Percentiles rank a stretch among this genome's conserved stretches.
These are phyloP conservation scores for Gymnothorax javanicus DNA, from an alignment of 2,797 vertebrate genomes.

Conservation along the genomic window DNA sequence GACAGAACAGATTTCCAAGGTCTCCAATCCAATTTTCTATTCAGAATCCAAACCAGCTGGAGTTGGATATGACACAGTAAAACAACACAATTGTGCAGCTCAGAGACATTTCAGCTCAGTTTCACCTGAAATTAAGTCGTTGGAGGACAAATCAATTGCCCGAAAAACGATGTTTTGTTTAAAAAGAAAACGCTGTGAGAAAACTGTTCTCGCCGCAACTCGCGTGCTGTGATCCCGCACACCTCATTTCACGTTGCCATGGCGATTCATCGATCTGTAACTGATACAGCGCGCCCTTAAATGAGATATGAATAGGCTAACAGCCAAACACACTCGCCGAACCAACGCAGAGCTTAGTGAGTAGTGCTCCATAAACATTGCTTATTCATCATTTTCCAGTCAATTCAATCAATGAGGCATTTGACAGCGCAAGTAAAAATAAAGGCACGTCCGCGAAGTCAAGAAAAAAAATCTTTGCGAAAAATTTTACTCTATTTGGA, in stretches of 20 bases:
- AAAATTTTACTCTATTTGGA: background rate
- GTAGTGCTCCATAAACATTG: conserved; percentile 22
- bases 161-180: background rate
- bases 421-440: background rate
- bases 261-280: conserved; percentile 34
- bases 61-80: background rate
- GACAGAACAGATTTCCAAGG: background rate
- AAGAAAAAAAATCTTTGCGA: background rate
- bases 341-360: conserved; percentile 27
- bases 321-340: conserved; percentile 11
- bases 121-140: background rate
- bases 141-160: background rate
- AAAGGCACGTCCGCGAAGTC: background rate
- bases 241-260: conserved; percentile 34
- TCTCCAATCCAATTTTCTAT: background rate
- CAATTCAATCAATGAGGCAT: background rate
- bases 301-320: conserved; percentile 18
- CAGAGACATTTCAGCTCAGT: background rate
- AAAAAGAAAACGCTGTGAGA: background rate
- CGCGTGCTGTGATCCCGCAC: conserved; percentile 18
- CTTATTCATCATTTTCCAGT: conserved; percentile 36
- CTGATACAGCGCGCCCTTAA: conserved; percentile 27
- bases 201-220: background rate
- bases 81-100: background rate
- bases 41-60: background rate